Percentiles rank a stretch among this genome's conserved stretches.
phyloP scores from a whole-genome alignment of 2,888 invertebrate genomes.

The Pyrgus malvae region DNA sequence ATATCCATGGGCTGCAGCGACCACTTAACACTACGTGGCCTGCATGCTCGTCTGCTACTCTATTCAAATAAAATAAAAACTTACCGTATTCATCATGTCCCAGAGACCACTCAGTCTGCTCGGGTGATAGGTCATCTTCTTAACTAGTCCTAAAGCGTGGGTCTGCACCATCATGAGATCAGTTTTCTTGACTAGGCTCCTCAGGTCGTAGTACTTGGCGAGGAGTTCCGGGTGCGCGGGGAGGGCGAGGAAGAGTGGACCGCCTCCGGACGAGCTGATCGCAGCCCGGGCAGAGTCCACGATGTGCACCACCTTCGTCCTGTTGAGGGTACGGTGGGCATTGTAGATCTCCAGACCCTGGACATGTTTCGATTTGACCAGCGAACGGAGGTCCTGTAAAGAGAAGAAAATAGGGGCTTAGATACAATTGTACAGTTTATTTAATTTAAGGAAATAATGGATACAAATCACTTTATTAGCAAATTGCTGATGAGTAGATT shows the following conservation, averaged over 20 bases:
- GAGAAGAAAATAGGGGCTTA: not conserved
- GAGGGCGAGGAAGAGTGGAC: conserved; percentile 82
- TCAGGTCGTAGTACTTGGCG: conserved; percentile 87
- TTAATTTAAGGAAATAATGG: too few species aligned
- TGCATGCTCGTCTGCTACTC: too few species aligned
- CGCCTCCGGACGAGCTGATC: conserved; percentile 69
- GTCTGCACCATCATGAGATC: conserved; percentile 86
- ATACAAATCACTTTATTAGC: too few species aligned
- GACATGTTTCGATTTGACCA: conserved; percentile 79
- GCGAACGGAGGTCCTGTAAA: conserved; percentile 76
- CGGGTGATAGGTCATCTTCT: conserved; percentile 88
- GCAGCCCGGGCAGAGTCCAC: conserved; percentile 69
- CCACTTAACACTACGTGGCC: too few species aligned
- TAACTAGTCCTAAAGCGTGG: conserved; percentile 83
- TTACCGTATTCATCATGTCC: conserved; percentile 89
- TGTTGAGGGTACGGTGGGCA: conserved; percentile 76
- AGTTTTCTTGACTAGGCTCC: conserved; percentile 83
- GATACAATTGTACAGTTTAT: not conserved
- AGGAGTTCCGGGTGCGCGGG: conserved; percentile 84
- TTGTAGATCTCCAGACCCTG: conserved; percentile 82
- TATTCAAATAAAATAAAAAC: too few species aligned
- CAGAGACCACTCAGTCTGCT: conserved; percentile 88
- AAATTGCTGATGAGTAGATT: too few species aligned
- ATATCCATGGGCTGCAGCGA: too few species aligned
- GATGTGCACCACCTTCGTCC: conserved; percentile 70